Evolutionary conservation across 2,888 invertebrate species (phyloP), one percentile per base, ranked within the genome.

Genomic region (Catonia carolina): DNA sequence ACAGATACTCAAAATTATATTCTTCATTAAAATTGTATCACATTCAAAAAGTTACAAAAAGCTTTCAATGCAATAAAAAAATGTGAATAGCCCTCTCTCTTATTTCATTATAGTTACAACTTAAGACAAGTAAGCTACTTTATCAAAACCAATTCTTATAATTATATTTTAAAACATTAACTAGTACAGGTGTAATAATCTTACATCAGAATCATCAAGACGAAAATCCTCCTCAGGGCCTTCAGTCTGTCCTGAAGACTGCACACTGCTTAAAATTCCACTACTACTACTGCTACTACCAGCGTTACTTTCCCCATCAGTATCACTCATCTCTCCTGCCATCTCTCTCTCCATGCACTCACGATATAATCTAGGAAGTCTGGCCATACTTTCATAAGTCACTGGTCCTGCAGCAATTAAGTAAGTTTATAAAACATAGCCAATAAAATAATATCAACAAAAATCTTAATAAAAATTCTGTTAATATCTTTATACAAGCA

Each of bases 311-410:
- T 73, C 84, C 63, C 82, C 82, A 55, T 84, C 84, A 64, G 78
- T 82, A 20, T 63, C 63, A 33, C 59, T 59, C n/a, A 55, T 48
- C 17, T 60, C 60, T 18, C 63, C 62, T 45, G 48, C 56, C 42
- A 63, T 55, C 53, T 65, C 63, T 33, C 62, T 50, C 39, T 66
- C 63, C 52, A 67, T 64, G 14, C 62, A 55, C 58, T 73, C 83
- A 81, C 84, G 80, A 66, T 90, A 90, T 1, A 87, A 86, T 67
- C 89, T 89, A 7, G 90, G 90, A 54, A 91, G 71, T 58, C 90
- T 78, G 0, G 89, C 86, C 74, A 90, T 79, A 10, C 88, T 88
- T 70, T 90, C 89, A 69, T 91, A 91, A 20, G 90, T 91, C 54
- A 90, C 70, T 0, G 90, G 90, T 18, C 70, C 69, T 70, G 37